These are phyloP conservation scores for Sinopyrophorus schimmeli DNA, from an alignment of 2,888 invertebrate species.

Conservation along the genomic window DNA sequence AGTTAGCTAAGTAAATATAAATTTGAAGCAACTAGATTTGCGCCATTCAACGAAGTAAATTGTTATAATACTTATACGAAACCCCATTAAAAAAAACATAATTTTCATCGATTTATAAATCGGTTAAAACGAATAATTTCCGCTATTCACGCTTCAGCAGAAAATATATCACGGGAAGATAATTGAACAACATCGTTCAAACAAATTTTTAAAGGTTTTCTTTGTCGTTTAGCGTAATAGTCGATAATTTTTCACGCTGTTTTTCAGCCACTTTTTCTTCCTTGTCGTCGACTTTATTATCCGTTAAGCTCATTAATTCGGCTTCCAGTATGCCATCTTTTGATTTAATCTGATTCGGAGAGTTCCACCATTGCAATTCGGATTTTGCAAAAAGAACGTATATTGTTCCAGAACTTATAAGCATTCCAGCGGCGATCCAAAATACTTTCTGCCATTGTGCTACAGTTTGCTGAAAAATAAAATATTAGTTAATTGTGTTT, in stretches of 20 bases:
- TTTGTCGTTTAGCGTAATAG: constrained; percentile 5
- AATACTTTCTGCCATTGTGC: constrained; percentile 66
- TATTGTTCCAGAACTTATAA: constrained; percentile 58
- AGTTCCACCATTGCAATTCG: constrained; percentile 64
- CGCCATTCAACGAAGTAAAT: too few relatives aligned
- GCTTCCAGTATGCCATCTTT: constrained; percentile 32
- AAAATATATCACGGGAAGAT: constrained; percentile 9
- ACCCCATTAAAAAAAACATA: too few relatives aligned
- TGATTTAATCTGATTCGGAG: constrained; percentile 38
- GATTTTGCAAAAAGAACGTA: constrained; percentile 62
- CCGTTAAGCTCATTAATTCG: constrained; percentile 35
- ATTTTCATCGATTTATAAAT: too few relatives aligned
- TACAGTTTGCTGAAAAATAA: constrained; percentile 61
- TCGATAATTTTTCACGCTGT: not conserved
- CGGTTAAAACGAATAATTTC: constrained; percentile 6
- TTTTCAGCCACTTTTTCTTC: not conserved
- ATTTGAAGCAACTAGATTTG: too few relatives aligned
- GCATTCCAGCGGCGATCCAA: constrained; percentile 58
- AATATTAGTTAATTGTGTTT: too few relatives aligned
- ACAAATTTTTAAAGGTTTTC: constrained; percentile 5
- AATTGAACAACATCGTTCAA: constrained; percentile 4
- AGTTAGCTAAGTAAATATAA: too few relatives aligned
- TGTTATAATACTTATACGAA: too few relatives aligned
- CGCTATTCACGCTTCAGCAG: constrained; percentile 1
- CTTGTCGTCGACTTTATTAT: constrained; percentile 23